Base-by-base conservation (phyloP, 2,888 invertebrate species). In the Lithophane socia region DNA sequence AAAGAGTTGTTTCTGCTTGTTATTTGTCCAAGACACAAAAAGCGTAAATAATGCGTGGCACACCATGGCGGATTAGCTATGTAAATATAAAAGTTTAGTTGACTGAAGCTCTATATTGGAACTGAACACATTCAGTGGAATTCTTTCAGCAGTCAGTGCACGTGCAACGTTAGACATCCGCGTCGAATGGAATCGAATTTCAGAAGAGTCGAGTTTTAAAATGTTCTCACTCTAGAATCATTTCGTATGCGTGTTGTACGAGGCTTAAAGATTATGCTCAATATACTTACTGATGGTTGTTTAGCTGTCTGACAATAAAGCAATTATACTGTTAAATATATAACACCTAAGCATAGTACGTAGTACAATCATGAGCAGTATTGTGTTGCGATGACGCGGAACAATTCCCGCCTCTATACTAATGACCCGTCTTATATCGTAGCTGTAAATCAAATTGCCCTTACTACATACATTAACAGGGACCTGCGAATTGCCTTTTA, bases 381-480 rank as follows among this genome's bases (percentile, higher is more conserved):
- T 94, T 93, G 90, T 92, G 86, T 77, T 85, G 85, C 82, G 85
- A 84, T 90, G 90, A 90, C 88, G 89, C 86, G 88, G 88, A 88
- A 87, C 87, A 90, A 89, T 89, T 85, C 89, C 84, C 88, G 90
- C 86, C 88, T 85, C 88, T 86, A 79, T 86, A 79, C 91, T 93
- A 94, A 94, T 93, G 92, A 93, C 90, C 90, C 92, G 85, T 91
- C 90, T 91, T 90, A 91, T 89, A 92, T 91, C 90, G 90, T 81
- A 86, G 85, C 86, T 92, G 90, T 91, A 88, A 92, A 93, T 92
- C 89, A 91, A 91, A 92, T 91, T 90, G 89, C 87, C 87, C 87
- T 85, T 64, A 82, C 78, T 61, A 82, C 75, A 80, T 84, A 91
- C 85, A 87, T 85, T 82, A 76, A 78, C 80, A 68, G 61, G 37